Evolutionary conservation across 2,888 invertebrate genomes (phyloP).

Genomic region (Torymus auratus): DNA sequence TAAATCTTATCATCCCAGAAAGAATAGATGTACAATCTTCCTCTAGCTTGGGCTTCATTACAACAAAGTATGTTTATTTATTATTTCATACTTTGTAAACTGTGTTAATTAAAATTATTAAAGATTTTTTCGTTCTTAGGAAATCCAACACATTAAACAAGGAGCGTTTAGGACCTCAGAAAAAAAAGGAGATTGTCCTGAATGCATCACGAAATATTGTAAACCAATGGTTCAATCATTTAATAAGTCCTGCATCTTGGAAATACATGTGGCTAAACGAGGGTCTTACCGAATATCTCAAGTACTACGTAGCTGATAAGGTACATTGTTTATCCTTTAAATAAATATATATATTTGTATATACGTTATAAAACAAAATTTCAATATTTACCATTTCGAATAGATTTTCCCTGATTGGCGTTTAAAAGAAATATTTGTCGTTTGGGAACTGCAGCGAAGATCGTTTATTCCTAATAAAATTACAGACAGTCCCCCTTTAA

Average conservation of each 20-base stretch:
- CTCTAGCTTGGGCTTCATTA: constrained; percentile 50
- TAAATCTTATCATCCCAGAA: constrained; percentile 45
- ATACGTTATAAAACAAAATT: background rate
- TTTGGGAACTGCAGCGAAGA: constrained; percentile 60
- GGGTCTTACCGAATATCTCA: constrained; percentile 50
- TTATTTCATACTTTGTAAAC: constrained; percentile 16
- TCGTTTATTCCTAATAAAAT: constrained; percentile 59
- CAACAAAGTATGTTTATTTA: constrained; percentile 45
- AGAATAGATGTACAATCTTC: constrained; percentile 38
- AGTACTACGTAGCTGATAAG: constrained; percentile 53
- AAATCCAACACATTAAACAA: background rate
- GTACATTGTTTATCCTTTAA: constrained; percentile 7
- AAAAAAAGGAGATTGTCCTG: constrained; percentile 48
- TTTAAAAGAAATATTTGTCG: constrained; percentile 62
- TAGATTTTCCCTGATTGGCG: constrained; percentile 60
- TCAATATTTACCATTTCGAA: background rate
- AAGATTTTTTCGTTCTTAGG: too few relatives aligned
- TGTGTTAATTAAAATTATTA: too few relatives aligned
- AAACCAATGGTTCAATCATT: constrained; percentile 54
- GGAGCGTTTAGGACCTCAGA: constrained; percentile 38
- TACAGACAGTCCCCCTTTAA: constrained; percentile 46
- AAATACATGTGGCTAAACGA: constrained; percentile 55
- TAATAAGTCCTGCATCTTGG: constrained; percentile 52
- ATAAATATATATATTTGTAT: too few relatives aligned
- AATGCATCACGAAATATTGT: constrained; percentile 30